Evolutionary conservation across 2,888 invertebrate species (phyloP), one percentile per base, ranked within the genome.

Genomic region (Acronicta leporina): DNA sequence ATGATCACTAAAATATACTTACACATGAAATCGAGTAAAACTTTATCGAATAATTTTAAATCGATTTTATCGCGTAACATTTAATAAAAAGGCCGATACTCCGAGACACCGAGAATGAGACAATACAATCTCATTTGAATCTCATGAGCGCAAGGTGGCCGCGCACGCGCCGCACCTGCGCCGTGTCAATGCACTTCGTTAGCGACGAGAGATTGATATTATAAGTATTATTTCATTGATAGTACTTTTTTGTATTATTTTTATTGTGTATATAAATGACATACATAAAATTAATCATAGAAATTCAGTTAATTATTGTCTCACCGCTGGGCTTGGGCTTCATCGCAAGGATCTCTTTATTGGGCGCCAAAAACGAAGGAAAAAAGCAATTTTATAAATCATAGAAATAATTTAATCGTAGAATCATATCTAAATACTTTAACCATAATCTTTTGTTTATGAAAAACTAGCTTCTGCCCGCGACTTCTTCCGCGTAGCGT

Each of bases 111-210:
- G 52, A 41, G 69, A 42, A 54, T 55, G 50, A 49, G 60, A 71
- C 73, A 68, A 77, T 73, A 64, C 68, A 74, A 71, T 77, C 75
- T 75, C 75, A 75, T 77, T 77, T 74, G 78, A 69, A 74, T 68
- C 73, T 80, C 75, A 77, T 64, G 72, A 62, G 65, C 61, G 78
- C 80, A 72, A 72, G 83, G 71, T 75, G 79, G 58, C 40, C 15
- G 63, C 55, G 68, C 72, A 77, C 77, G 75, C 63, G 68, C 53
- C 60, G 64, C 86, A 85, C 84, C 84, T 84, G 86, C 87, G 66
- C 30, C 13, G 79, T 75, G 87, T 87, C 86, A 83, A 82, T 75
- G 86, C 72, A 83, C 77, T 70, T 70, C 64, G 59, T 63, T 67
- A 64, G 59, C 14, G n/a, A 16, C 48, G 16, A 41, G 59, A 73